Conservation (phyloP, 2,888 invertebrate genomes). For the Pardosa pseudoannulata region DNA sequence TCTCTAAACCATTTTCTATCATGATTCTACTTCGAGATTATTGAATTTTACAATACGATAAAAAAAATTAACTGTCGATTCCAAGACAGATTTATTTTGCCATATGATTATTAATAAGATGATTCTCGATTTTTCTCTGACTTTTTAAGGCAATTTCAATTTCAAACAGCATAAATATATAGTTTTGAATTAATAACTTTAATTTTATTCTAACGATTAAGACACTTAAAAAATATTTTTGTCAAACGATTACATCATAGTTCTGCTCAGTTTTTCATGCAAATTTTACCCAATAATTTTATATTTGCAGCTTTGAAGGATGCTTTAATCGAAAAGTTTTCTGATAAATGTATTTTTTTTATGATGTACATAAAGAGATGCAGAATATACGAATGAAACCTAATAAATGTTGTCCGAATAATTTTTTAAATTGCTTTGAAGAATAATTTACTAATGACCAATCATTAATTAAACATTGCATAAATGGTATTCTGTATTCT, state of each 20-base stretch:
- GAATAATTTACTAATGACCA: neutral
- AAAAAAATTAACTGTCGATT: too few relatives aligned
- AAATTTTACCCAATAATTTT: neutral
- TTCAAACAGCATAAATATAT: too few relatives aligned
- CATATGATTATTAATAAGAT: too few relatives aligned
- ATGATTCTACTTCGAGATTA: too few relatives aligned
- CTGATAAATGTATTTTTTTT: neutral
- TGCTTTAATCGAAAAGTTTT: neutral
- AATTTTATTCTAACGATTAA: neutral
- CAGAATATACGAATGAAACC: neutral
- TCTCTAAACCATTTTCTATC: too few relatives aligned
- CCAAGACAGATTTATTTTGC: too few relatives aligned
- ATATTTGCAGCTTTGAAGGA: neutral
- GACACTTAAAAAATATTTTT: neutral
- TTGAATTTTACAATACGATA: too few relatives aligned
- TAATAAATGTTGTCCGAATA: neutral
- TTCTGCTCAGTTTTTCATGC: neutral
- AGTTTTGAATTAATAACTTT: too few relatives aligned
- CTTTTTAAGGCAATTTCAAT: too few relatives aligned
- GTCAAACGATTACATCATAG: neutral
- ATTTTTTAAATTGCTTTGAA: neutral
- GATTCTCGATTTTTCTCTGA: too few relatives aligned
- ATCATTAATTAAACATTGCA: slow-evolving; percentile 3
- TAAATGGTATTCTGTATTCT: neutral
- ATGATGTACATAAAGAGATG: neutral